Evolutionary conservation across 1,140 invertebrate genomes (phyloP), one percentile per base, ranked within the genome.

Genomic region (Zelostemma sp.): DNA sequence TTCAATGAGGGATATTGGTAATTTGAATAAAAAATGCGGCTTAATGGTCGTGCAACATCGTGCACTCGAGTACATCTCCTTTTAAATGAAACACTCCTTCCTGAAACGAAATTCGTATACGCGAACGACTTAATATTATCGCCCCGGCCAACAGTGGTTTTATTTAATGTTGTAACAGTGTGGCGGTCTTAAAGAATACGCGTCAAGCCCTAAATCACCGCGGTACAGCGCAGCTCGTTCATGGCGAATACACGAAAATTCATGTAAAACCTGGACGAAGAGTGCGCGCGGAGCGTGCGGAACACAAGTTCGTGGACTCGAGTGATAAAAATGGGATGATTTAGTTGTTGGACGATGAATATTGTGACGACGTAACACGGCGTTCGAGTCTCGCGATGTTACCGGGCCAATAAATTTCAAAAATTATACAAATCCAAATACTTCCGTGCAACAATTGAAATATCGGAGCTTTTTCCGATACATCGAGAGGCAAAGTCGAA

Each of bases 281-380:
- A 38, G 35, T 38, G 35, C 35, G 35, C 60, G 61, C 62, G 58
- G 58, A 59, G 33, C 65, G 65, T 40, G 59, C 48, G 51, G 49
- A 65, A 69, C 55, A 53, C 55, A 46, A 21, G 40, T 21, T 41
- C 11, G 31, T 16, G 33, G 45, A 16, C 31, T 41, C 21, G 15
- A 49, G 38, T 18, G 56, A 41, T 72, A 72, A 68, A 72, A 67
- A 60, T 58, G 54, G 46, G 50, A 72, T 63, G 68, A 67, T 72
- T 67, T 67, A 72, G 57, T 21, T 17, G 40, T 47, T 60, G 59
- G 57, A 38, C 25, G 40, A 53, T 60, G 64, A 64, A 57, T 53
- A 71, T 57, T 58, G 69, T 46, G 58, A 63, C 64, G 46, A 38
- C 54, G 45, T 62, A 54, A 51, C 48, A 67, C 45, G 63, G 33